Evolutionary conservation across 2,113 vertebrate species (phyloP).

Genomic region (Spea bombifrons): DNA sequence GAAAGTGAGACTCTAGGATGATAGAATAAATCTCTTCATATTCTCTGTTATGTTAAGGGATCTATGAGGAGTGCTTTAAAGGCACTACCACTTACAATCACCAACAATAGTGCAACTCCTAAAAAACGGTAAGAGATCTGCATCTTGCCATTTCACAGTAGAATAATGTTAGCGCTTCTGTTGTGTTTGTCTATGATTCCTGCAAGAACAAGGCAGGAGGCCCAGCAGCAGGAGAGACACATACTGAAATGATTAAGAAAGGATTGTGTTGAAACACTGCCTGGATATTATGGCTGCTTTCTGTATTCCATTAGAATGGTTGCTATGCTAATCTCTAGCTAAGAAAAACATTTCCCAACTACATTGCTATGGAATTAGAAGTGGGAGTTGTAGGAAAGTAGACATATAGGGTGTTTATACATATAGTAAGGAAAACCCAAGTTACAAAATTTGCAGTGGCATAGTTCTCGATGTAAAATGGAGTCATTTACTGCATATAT

Average conservation of each 20-base stretch:
- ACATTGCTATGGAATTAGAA: slow-evolving; percentile 6
- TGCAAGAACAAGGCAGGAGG: slow-evolving; percentile 12
- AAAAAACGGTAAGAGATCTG: no score
- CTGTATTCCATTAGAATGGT: slow-evolving; percentile 28
- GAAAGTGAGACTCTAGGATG: no score
- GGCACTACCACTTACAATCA: no score
- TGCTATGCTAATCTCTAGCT: slow-evolving; percentile 16
- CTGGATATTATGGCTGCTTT: slow-evolving; percentile 16
- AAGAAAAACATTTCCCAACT: slow-evolving; percentile 32
- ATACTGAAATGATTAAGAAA: slow-evolving; percentile 28
- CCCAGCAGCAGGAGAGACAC: slow-evolving; percentile 16
- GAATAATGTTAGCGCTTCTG: no score
- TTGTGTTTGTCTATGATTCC: no score
- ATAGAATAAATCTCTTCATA: no score
- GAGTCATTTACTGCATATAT: slow-evolving; percentile 28
- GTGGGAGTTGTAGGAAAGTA: slow-evolving; percentile 41
- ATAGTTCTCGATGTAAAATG: slow-evolving; percentile 4
- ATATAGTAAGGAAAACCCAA: slow-evolving; percentile 4
- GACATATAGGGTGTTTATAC: slow-evolving; percentile 17
- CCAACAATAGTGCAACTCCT: no score
- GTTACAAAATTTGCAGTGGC: slow-evolving; percentile 35
- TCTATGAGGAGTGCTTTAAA: no score
- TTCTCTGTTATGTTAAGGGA: no score
- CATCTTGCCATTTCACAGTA: no score
- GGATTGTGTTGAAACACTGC: slow-evolving; percentile 5